A percentile compares a stretch with the other conserved stretches of the same genome.
Evolutionary conservation across 1,140 invertebrate genomes (phyloP).

Genomic region (Penaeus indicus): DNA sequence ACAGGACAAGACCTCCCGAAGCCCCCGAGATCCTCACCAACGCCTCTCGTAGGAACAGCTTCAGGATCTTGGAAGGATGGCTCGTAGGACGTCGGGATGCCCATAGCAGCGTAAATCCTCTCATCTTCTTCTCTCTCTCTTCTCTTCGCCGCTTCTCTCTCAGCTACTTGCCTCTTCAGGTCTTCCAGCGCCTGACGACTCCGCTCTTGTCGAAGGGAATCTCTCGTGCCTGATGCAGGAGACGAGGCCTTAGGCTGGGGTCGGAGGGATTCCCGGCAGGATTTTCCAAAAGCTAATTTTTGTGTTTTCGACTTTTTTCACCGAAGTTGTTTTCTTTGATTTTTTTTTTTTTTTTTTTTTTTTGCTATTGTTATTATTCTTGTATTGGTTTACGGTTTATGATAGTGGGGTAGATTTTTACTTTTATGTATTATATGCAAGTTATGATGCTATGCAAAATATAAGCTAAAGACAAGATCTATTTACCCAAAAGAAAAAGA

Average conservation of each 20-base stretch:
- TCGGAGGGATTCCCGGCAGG: background rate
- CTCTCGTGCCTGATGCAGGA: background rate
- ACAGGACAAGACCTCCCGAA: no score
- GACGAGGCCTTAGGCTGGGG: background rate
- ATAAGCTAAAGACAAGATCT: no score
- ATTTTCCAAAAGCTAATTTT: background rate
- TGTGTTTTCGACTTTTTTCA: no score
- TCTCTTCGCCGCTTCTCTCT: conserved; percentile 16
- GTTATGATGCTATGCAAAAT: no score
- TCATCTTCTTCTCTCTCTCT: conserved; percentile 29
- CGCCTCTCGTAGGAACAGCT: background rate
- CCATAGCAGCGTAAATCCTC: conserved; percentile 44
- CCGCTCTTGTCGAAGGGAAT: conserved; percentile 20
- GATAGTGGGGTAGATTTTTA: no score
- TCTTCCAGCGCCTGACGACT: conserved; percentile 15
- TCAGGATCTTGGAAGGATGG: conserved; percentile 13
- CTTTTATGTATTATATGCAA: no score
- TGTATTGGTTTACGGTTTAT: no score
- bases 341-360: no score
- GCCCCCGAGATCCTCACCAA: no score
- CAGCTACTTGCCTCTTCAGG: conserved; percentile 29
- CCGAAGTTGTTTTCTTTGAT: no score
- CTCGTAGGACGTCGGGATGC: background rate
- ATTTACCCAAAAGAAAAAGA: no score
- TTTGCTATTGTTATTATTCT: no score